phyloP scores from a whole-genome alignment of 2,797 vertebrate species.

The Pangasius larnaudii region DNA sequence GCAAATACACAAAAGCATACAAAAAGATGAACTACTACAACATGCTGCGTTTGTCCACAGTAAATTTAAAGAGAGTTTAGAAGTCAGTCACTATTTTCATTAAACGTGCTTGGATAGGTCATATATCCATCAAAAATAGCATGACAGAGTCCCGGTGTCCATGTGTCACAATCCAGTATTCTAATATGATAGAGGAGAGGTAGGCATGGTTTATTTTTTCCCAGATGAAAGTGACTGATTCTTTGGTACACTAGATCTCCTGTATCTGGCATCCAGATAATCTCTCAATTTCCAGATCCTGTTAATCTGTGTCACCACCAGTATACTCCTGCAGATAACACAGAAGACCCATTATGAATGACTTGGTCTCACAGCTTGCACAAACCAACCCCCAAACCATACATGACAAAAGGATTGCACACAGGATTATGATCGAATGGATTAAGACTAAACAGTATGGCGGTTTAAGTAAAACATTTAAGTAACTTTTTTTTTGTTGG shows the following conservation, averaged over 20 bases:
- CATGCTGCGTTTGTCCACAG: conserved; percentile 6
- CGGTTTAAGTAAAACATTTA: not conserved
- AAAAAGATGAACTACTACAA: conserved; percentile 44
- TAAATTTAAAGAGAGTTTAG: not conserved
- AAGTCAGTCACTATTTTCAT: not conserved
- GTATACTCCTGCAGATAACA: conserved; percentile 47
- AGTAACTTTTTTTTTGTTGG: not conserved
- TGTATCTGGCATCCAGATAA: conserved; percentile 64
- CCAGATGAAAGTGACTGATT: conserved; percentile 34
- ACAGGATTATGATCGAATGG: not conserved
- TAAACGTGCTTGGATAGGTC: not conserved
- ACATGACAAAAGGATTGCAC: not conserved
- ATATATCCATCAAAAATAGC: conserved; percentile 24
- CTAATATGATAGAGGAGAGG: not conserved
- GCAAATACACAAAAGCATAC: not conserved
- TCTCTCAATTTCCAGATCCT: conserved; percentile 69
- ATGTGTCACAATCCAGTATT: not conserved
- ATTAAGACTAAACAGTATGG: not conserved
- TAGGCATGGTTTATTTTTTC: conserved; percentile 13
- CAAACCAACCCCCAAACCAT: not conserved
- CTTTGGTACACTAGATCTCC: conserved; percentile 59
- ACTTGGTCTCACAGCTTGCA: not conserved
- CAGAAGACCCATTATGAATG: conserved; percentile 43
- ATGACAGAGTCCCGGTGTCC: not conserved
- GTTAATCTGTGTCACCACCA: conserved; percentile 50